Conservation (phyloP, 2,113 vertebrate species). For the Heterotis niloticus region DNA sequence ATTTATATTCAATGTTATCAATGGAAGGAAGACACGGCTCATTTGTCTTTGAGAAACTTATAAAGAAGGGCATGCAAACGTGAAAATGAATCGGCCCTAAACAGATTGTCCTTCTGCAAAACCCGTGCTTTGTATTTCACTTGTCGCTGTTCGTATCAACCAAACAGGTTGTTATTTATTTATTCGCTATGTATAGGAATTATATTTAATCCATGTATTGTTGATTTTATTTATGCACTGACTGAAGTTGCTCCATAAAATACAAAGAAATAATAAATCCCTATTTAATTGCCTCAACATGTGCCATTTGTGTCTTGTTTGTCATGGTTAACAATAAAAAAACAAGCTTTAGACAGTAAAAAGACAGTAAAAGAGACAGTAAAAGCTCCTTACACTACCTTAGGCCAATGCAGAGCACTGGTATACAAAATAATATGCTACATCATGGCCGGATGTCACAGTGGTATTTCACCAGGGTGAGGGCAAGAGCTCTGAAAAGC, state of each 20-base stretch:
- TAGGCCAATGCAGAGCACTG: not conserved
- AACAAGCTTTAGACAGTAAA: not conserved
- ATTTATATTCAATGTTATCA: slow-evolving; percentile 19
- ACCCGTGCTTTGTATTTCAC: not conserved
- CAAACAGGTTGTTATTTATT: slow-evolving; percentile 45
- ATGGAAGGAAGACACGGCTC: slow-evolving; percentile 4
- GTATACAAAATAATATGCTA: not conserved
- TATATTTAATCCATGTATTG: not conserved
- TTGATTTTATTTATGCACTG: slow-evolving; percentile 33
- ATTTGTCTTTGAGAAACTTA: not conserved
- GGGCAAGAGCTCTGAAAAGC: not conserved
- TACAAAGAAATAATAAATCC: slow-evolving; percentile 13
- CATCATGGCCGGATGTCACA: not conserved
- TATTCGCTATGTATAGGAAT: slow-evolving; percentile 35
- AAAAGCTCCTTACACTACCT: not conserved
- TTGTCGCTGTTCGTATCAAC: not conserved
- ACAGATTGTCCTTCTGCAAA: not conserved
- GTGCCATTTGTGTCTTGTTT: not conserved
- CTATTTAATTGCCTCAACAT: slow-evolving; percentile 9
- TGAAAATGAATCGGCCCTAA: not conserved
- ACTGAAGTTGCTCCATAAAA: slow-evolving; percentile 14
- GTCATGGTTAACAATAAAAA: not conserved
- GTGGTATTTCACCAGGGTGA: not conserved
- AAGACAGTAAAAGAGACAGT: not conserved
- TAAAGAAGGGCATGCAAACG: slow-evolving; percentile 7